phyloP scores from a whole-genome alignment of 2,888 invertebrate species.

The Polyommatus icarus region DNA sequence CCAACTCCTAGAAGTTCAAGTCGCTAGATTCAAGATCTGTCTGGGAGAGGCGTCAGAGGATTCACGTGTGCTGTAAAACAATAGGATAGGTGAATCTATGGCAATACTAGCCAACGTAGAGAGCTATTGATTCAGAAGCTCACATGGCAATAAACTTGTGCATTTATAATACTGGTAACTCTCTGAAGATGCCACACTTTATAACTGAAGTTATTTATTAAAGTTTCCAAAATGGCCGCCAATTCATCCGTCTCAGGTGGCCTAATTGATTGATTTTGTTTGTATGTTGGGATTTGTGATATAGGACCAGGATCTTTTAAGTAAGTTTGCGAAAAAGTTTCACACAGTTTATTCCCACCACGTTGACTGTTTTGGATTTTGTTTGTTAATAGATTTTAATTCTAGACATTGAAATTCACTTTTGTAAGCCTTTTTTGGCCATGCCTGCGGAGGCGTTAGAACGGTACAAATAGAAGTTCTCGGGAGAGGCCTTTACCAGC shows the following conservation, averaged over 20 bases:
- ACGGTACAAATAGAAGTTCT: no score
- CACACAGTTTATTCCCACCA: background rate
- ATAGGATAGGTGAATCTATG: no score
- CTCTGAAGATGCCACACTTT: background rate
- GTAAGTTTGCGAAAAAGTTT: background rate
- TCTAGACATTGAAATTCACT: background rate
- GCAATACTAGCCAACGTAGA: no score
- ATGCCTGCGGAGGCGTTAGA: no score
- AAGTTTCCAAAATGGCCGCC: conserved; percentile 14
- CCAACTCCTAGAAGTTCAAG: no score
- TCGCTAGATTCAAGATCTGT: no score
- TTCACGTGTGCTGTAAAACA: no score
- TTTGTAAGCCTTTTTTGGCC: background rate
- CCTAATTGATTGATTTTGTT: conserved; percentile 10
- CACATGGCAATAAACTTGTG: background rate
- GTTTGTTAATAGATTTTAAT: no score
- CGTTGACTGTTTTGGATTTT: background rate
- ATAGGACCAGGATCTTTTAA: background rate
- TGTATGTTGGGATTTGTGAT: background rate
- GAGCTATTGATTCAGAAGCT: background rate
- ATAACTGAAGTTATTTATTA: conserved; percentile 9
- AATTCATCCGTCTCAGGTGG: conserved; percentile 7
- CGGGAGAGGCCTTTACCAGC: no score
- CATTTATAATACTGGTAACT: background rate
- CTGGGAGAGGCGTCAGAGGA: no score